Percentiles rank a stretch among this genome's conserved stretches.
phyloP scores from a whole-genome alignment of 2,888 invertebrate species.

The Diaphora mendica region DNA sequence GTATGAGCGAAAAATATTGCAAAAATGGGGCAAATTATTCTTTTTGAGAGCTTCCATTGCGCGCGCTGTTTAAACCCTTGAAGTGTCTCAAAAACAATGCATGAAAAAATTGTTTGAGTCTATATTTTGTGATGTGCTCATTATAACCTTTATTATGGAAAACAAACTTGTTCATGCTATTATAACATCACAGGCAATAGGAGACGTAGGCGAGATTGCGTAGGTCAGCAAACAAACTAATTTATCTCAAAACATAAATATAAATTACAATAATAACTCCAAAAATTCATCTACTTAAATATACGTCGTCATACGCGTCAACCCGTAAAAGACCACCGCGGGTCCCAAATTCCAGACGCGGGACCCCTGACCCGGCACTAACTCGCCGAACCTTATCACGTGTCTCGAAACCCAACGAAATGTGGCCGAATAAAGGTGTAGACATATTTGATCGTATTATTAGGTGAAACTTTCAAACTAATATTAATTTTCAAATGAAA shows the following conservation, averaged over 20 bases:
- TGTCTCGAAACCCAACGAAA: conserved; percentile 59
- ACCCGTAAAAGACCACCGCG: conserved; percentile 51
- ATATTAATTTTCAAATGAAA: conserved; percentile 21
- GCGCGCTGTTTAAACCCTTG: no score
- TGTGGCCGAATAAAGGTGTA: conserved; percentile 41
- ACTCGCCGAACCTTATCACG: conserved; percentile 60
- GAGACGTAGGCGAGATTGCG: no score
- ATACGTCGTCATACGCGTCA: conserved; percentile 46
- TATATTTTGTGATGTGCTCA: no score
- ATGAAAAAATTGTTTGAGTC: no score
- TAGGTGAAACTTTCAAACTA: conserved; percentile 11
- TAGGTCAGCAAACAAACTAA: background rate
- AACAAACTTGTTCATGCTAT: no score
- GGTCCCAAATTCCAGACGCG: conserved; percentile 45
- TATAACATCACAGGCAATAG: no score
- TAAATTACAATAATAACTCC: conserved; percentile 6
- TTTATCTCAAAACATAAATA: background rate
- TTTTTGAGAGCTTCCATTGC: no score
- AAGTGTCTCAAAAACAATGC: no score
- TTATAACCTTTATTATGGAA: no score
- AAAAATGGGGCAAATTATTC: no score
- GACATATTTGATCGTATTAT: conserved; percentile 24
- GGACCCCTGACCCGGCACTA: conserved; percentile 65
- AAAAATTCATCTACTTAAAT: conserved; percentile 14
- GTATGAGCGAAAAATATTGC: no score